Conservation (phyloP, 2,113 vertebrate genomes). For the Bos javanicus region DNA sequence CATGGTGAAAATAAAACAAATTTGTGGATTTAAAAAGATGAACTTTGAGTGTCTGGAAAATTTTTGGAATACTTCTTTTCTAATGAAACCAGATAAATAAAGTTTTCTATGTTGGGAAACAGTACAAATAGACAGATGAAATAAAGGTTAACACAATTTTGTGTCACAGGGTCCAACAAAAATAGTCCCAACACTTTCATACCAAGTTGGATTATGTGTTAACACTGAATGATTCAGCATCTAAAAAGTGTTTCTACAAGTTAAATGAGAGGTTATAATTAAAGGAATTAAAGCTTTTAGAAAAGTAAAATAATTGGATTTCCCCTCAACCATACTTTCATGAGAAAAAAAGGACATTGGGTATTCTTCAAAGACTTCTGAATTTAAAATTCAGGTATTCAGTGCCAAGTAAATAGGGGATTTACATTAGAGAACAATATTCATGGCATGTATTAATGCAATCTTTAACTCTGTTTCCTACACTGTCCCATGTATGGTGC, state of each 20-base stretch:
- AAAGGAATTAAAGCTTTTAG: not conserved
- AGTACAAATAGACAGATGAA: not conserved
- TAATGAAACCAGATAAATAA: not conserved
- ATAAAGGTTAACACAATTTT: not conserved
- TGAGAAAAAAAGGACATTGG: not conserved
- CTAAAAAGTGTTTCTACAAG: conserved; percentile 7
- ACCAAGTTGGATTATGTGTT: conserved; percentile 6
- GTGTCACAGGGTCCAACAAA: not conserved
- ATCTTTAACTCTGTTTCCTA: not conserved
- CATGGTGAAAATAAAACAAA: not conserved
- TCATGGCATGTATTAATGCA: not conserved
- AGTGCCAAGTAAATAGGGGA: not conserved
- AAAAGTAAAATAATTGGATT: conserved; percentile 14
- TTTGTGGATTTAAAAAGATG: not conserved
- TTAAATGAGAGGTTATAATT: not conserved
- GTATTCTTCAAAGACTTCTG: not conserved
- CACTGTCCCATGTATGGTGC: not conserved
- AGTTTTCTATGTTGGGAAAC: not conserved
- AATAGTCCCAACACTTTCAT: not conserved
- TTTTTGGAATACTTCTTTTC: not conserved
- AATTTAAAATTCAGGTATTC: conserved; percentile 4
- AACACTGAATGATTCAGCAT: not conserved
- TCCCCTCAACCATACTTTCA: not conserved
- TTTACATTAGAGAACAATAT: not conserved
- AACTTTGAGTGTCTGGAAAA: not conserved